Evolutionary conservation across 2,113 vertebrate species (phyloP).

Genomic region (Ancistrus triradiatus): DNA sequence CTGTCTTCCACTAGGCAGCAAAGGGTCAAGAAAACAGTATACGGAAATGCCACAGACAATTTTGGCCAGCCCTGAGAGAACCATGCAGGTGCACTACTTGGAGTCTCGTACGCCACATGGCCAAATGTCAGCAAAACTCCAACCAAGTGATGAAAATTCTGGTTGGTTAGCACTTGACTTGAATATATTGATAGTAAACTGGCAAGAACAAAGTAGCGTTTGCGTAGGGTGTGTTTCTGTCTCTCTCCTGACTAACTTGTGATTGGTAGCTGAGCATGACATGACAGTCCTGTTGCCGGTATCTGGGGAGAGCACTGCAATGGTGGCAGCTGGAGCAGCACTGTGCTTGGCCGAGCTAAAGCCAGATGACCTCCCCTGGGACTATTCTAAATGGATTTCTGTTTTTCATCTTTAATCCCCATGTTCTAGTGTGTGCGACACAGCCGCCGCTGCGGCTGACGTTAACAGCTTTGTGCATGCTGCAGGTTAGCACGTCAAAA

Average conservation of each 20-base stretch:
- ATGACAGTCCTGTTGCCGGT: conserved; percentile 36
- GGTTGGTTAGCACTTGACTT: conserved; percentile 6
- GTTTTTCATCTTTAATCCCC: conserved; percentile 41
- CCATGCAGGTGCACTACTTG: conserved; percentile 4
- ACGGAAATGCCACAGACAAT: conserved; percentile 39
- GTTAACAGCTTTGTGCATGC: not conserved
- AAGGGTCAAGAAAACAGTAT: conserved; percentile 9
- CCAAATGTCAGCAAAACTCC: conserved; percentile 27
- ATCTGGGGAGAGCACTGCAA: conserved; percentile 42
- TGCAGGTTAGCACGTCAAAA: conserved; percentile 37
- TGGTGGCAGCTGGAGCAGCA: conserved; percentile 29
- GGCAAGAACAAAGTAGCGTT: conserved; percentile 4
- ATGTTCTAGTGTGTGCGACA: conserved; percentile 28
- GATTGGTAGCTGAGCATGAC: conserved; percentile 34
- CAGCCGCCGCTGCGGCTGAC: conserved; percentile 13
- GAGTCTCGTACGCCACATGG: not conserved
- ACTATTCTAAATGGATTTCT: conserved; percentile 39
- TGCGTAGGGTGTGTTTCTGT: conserved; percentile 9
- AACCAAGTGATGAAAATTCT: not conserved
- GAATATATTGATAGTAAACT: no score
- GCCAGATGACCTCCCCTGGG: conserved; percentile 40
- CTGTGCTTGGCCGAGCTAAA: conserved; percentile 14
- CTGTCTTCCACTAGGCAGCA: conserved; percentile 23
- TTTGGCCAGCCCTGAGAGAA: conserved; percentile 7
- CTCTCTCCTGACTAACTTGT: conserved; percentile 1